Conservation (phyloP, 2,113 vertebrate genomes). For the Ictidomys tridecemlineatus region DNA sequence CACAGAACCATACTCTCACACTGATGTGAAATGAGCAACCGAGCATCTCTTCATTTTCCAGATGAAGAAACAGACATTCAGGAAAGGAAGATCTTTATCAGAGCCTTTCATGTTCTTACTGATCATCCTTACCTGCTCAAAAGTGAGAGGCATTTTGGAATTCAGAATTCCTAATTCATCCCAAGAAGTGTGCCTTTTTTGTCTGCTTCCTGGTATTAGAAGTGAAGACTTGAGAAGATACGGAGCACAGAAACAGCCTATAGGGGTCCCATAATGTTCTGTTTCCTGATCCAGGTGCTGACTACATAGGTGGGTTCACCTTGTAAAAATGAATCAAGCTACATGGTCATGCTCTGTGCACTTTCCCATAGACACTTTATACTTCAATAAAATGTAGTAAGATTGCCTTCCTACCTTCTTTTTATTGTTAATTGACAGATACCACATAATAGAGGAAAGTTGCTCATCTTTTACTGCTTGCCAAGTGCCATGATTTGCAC, state of each 20-base stretch:
- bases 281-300: background rate
- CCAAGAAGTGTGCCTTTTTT: background rate
- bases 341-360: background rate
- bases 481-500: background rate
- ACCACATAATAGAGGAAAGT: background rate
- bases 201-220: background rate
- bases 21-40: background rate
- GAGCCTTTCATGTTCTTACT: background rate
- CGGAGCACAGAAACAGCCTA: no score
- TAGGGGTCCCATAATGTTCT: background rate
- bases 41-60: background rate
- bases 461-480: background rate
- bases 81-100: background rate
- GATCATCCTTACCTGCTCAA: background rate
- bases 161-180: background rate
- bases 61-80: background rate
- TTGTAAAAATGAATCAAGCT: background rate
- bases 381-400: background rate
- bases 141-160: background rate
- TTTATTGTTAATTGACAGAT: background rate
- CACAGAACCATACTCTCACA: background rate
- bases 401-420: background rate
- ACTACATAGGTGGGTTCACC: background rate
- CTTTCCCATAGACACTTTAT: background rate
- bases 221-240: background rate